Evolutionary conservation across 2,113 vertebrate genomes (phyloP).

Genomic region (Saguinus midas): DNA sequence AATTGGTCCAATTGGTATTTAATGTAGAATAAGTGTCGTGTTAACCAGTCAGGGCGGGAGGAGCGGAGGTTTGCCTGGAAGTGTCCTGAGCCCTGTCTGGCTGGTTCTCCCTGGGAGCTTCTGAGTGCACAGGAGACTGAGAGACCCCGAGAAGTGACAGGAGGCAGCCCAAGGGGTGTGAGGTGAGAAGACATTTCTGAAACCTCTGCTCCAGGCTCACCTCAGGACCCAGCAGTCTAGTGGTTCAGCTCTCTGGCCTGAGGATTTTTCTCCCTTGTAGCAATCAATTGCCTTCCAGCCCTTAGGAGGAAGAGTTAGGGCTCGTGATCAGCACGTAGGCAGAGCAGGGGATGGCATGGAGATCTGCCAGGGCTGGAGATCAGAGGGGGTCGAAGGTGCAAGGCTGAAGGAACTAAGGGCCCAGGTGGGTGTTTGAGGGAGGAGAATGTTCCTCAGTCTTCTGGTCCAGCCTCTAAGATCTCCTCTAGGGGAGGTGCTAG

Average conservation of each 20-base stretch:
- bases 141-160: background rate
- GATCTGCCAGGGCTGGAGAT: background rate
- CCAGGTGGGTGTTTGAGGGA: background rate
- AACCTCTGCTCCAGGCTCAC: background rate
- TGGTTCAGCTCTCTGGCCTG: background rate
- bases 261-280: background rate
- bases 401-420: background rate
- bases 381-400: background rate
- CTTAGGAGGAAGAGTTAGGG: no score
- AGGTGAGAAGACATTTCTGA: background rate
- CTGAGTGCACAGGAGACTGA: background rate
- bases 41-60: slow-evolving; percentile 53
- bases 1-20: slow-evolving; percentile 68
- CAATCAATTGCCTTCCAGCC: background rate
- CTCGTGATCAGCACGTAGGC: background rate
- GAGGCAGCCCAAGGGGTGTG: background rate
- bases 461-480: background rate
- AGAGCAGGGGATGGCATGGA: background rate
- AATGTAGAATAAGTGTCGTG: slow-evolving; percentile 60
- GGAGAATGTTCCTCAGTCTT: background rate
- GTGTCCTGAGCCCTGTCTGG: background rate
- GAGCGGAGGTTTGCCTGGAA: background rate
- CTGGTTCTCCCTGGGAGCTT: background rate
- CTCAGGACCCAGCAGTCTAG: no score
- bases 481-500: background rate